These are phyloP conservation scores for Polydrusus pterygomalis DNA, from an alignment of 2,888 invertebrate species.

Conservation along the genomic window DNA sequence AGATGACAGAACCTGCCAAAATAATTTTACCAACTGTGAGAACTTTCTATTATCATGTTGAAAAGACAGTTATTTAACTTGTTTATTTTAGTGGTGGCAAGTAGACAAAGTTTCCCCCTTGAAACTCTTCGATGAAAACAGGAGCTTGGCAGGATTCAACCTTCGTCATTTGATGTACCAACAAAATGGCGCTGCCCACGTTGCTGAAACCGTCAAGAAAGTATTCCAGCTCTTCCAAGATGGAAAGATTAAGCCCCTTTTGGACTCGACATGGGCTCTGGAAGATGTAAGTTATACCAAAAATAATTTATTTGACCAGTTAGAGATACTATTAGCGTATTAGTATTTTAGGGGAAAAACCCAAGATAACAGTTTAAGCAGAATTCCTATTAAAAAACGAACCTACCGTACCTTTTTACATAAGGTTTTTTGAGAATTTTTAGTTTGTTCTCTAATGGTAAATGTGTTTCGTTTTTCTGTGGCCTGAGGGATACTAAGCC, in stretches of 20 bases:
- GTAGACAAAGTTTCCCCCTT: constrained; percentile 92
- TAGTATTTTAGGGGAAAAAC: too few species aligned
- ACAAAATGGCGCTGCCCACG: constrained; percentile 82
- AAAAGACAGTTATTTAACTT: not conserved
- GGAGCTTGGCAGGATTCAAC: constrained; percentile 88
- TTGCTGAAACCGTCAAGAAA: constrained; percentile 81
- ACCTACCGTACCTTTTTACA: too few species aligned
- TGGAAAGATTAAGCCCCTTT: constrained; percentile 86
- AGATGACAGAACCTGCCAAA: too few species aligned
- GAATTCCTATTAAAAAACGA: too few species aligned
- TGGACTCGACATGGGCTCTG: constrained; percentile 91
- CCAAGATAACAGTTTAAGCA: too few species aligned
- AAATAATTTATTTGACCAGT: not conserved
- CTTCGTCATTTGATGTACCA: constrained; percentile 88
- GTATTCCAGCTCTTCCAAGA: constrained; percentile 85
- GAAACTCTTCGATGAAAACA: constrained; percentile 92
- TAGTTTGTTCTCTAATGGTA: too few species aligned
- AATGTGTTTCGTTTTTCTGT: too few species aligned
- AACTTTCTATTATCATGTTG: not conserved
- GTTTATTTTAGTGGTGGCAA: constrained; percentile 88
- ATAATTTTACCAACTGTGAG: too few species aligned
- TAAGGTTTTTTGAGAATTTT: too few species aligned
- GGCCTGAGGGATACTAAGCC: too few species aligned
- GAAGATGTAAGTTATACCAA: constrained; percentile 81
- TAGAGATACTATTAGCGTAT: too few species aligned